Evolutionary conservation across 1,140 invertebrate genomes (phyloP).

Genomic region (Dolichoris vasculosae): DNA sequence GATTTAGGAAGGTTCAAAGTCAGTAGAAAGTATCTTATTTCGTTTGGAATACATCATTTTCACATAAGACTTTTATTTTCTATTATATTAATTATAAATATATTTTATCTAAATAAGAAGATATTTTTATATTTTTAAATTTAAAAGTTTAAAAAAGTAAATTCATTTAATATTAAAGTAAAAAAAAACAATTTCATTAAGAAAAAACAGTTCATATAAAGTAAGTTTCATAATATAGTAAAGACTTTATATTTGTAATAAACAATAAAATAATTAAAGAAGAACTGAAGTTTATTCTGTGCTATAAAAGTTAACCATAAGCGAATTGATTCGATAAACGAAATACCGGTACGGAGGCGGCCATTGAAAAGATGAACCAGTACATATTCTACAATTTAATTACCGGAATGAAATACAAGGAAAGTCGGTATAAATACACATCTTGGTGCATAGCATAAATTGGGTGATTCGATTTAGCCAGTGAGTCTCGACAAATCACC

Average conservation of each 20-base stretch:
- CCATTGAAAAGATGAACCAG: background rate
- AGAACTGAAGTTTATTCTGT: background rate
- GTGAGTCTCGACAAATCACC: conserved; percentile 17
- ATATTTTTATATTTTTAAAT: no score
- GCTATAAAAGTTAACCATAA: background rate
- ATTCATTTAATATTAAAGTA: no score
- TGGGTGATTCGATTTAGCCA: conserved; percentile 39
- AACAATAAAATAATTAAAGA: background rate
- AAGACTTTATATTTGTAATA: background rate
- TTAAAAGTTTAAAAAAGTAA: background rate
- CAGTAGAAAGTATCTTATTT: no score
- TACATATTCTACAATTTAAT: background rate
- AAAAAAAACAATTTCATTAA: no score
- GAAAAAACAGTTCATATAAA: no score
- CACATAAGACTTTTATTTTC: no score
- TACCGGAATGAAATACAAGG: background rate
- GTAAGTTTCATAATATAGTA: no score
- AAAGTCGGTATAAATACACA: no score
- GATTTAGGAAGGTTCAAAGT: no score
- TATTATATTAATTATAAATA: no score
- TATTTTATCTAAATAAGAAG: no score
- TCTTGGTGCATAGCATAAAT: background rate
- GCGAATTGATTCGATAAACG: background rate
- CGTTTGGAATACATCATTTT: no score
- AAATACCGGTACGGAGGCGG: background rate